These are phyloP conservation scores for Pipistrellus pygmaeus DNA, from an alignment of 2,797 vertebrate genomes.

Conservation along the genomic window DNA sequence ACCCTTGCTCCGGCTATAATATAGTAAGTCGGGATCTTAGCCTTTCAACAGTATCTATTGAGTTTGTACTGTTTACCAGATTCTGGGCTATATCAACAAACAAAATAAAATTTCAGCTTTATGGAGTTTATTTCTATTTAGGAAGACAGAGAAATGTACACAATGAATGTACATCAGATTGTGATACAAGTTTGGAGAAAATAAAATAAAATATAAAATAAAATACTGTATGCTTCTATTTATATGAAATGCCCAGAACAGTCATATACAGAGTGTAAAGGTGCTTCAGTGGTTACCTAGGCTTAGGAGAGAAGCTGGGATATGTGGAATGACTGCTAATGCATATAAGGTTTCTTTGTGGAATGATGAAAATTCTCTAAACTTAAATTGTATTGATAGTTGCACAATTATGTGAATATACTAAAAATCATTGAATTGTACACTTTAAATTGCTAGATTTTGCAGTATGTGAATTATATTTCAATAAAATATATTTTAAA, in stretches of 20 bases:
- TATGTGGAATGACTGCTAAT: not conserved
- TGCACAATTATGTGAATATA: not conserved
- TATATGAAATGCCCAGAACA: not conserved
- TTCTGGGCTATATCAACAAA: constrained; percentile 7
- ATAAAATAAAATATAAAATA: not conserved
- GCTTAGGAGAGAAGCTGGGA: not conserved
- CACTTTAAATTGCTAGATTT: constrained; percentile 27
- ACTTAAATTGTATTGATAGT: not conserved
- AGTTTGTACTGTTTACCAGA: not conserved
- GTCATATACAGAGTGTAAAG: not conserved
- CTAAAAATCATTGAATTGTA: not conserved
- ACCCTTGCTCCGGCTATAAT: not conserved
- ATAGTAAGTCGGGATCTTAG: not conserved
- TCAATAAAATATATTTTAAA: constrained; percentile 25
- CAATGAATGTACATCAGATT: not conserved
- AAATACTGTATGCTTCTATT: not conserved
- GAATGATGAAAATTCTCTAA: not conserved
- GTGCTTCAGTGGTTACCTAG: not conserved
- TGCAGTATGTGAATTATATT: constrained; percentile 31
- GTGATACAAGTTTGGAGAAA: not conserved
- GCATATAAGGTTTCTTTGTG: not conserved
- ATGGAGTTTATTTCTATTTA: not conserved
- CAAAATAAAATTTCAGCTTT: constrained; percentile 28
- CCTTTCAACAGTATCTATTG: not conserved
- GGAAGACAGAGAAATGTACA: not conserved